Base-by-base conservation (phyloP, 2,113 vertebrate genomes). In the Brienomyrus brachyistius region DNA sequence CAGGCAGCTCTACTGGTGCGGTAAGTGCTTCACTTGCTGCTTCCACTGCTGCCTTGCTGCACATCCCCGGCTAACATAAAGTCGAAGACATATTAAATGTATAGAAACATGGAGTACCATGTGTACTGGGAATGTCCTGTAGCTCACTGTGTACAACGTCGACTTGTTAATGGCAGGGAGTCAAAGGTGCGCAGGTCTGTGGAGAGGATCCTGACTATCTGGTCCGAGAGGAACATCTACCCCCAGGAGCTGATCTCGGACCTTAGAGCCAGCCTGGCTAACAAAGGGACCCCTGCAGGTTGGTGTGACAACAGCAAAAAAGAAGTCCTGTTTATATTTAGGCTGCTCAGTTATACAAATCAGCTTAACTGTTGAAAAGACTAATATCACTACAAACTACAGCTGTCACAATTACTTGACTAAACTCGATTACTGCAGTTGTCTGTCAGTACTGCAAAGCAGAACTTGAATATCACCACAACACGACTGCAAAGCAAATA, bases 141-240 rank as follows among this genome's bases (percentile, higher is more conserved):
- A 40, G 15, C 5, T 80, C 8, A 40, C 15, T 17, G 74, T 40
- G 70, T 43, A 19, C 35, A 43, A 43, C 74, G 3, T 80, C 74
- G 15, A 8, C 5, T 80, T 80, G 74, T 40, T 77, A 35, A 77
- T 43, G 35, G 9, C 74, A 99, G 98, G 95, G 98, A 99, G 91
- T 95, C 94, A 1, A 98, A 98, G 0, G 97, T 99, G 11, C 97
- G 97, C 35, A 98, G 97, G 92, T 98, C 98, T 23, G 94, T 99
- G 51, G 98, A 99, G 82, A 96, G 98, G 90, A 98, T 99, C 92
- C 97, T 99, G 93, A 95, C 96, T 77, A 99, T 99, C 92, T 99
- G 98, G 98, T 97, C 98, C 93, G 98, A 99, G 92, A 96, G 98
- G 88, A 99, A 96, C 0, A 97, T 99, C 85, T 99, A 99, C 91